phyloP scores from a whole-genome alignment of 1,140 invertebrate genomes.

The Monochamus saltuarius region DNA sequence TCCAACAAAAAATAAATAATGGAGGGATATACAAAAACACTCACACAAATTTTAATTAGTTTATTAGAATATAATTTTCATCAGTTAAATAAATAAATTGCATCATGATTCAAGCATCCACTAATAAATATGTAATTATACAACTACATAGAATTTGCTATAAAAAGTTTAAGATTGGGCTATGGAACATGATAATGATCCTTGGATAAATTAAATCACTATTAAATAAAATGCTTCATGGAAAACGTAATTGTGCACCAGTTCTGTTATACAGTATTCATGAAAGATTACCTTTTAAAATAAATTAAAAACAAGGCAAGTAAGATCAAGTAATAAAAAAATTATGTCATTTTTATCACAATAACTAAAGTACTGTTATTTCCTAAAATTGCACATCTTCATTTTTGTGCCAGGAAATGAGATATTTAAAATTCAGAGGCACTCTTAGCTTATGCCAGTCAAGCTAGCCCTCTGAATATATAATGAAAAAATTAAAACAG shows the following conservation, averaged over 20 bases:
- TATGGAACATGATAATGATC: background rate
- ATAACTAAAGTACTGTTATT: slow-evolving; percentile 27
- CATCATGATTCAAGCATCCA: slow-evolving; percentile 45
- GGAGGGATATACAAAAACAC: background rate
- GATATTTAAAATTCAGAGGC: slow-evolving; percentile 29
- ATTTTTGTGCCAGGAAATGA: slow-evolving; percentile 24
- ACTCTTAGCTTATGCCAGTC: slow-evolving; percentile 39
- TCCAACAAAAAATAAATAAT: background rate
- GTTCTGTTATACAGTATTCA: slow-evolving; percentile 11
- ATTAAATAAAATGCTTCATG: slow-evolving; percentile 25
- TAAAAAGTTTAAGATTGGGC: too few relatives aligned
- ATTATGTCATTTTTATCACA: slow-evolving; percentile 16
- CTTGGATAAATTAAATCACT: slow-evolving; percentile 25
- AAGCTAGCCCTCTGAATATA: slow-evolving; percentile 36
- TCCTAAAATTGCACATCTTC: slow-evolving; percentile 24
- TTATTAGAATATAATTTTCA: slow-evolving; percentile 50
- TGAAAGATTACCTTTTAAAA: background rate
- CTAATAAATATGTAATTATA: slow-evolving; percentile 39
- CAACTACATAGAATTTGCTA: slow-evolving; percentile 4
- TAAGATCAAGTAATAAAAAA: slow-evolving; percentile 27
- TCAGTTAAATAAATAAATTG: slow-evolving; percentile 49
- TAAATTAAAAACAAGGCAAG: background rate
- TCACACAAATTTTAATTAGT: slow-evolving; percentile 33
- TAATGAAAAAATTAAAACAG: slow-evolving; percentile 14
- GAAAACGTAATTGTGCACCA: slow-evolving; percentile 31